phyloP scores from a whole-genome alignment of 2,797 vertebrate genomes.

The Pseudochromis fuscus region DNA sequence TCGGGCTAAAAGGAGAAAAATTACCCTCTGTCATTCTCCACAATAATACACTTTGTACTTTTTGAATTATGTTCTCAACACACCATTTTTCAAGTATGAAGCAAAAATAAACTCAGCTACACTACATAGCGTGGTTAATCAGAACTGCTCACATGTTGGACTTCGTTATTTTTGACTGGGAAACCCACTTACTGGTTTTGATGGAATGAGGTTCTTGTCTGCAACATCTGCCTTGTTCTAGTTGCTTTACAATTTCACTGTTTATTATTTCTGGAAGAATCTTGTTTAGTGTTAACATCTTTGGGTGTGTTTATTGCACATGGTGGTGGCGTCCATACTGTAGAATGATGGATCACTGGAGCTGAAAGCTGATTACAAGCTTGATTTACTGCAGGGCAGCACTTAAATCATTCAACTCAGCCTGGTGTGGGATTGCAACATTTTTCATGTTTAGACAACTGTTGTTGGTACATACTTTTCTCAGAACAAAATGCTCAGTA shows the following conservation, averaged over 20 bases:
- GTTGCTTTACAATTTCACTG: slow-evolving; percentile 77
- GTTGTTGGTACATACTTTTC: slow-evolving; percentile 83
- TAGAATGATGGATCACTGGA: slow-evolving; percentile 98
- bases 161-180: slow-evolving; percentile 75
- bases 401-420: slow-evolving; percentile 99
- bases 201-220: slow-evolving; percentile 93
- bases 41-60: slow-evolving; percentile 80
- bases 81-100: slow-evolving; percentile 76
- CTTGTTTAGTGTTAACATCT: slow-evolving; percentile 84
- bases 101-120: slow-evolving; percentile 76
- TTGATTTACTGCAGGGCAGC: slow-evolving; percentile 99
- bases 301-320: slow-evolving; percentile 85
- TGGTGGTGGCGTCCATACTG: slow-evolving; percentile 84
- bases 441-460: slow-evolving; percentile 96
- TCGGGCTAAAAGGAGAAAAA: slow-evolving; percentile 70
- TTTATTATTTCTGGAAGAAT: slow-evolving; percentile 86
- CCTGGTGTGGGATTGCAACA: slow-evolving; percentile 96
- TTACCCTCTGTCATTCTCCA: slow-evolving; percentile 68
- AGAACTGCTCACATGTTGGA: slow-evolving; percentile 75
- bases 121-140: slow-evolving; percentile 71
- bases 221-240: slow-evolving; percentile 79
- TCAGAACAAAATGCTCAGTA: slow-evolving; percentile 60
- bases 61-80: slow-evolving; percentile 71
- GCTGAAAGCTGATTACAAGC: slow-evolving; percentile 99
- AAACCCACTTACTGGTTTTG: slow-evolving; percentile 84